Base-by-base conservation (phyloP, 2,888 invertebrate species). In the Blera fallax region DNA sequence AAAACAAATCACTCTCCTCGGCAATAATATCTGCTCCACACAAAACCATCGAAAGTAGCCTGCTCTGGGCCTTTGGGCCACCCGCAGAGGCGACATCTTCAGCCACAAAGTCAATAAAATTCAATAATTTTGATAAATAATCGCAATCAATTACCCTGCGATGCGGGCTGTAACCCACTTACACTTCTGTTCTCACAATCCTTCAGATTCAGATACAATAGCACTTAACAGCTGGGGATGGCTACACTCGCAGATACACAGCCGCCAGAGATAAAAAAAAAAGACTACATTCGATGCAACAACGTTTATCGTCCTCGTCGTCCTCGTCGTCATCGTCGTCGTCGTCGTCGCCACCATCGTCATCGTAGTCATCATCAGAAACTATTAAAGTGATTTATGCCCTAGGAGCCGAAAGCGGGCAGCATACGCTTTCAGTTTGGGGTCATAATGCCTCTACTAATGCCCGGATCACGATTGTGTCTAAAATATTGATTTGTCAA, bases 401-500 rank as follows among this genome's bases (percentile, higher is more conserved):
- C 62, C 58, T 67, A 21, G 65, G 76, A 64, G 27, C 52, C 64
- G 16, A 67, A 54, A 69, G 84, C 74, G 62, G 78, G 56, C 32
- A 65, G 82, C 60, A 56, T 64, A 74, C 73, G 58, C 64, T 62
- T 64, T 24, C 64, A 58, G 79, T 79, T 85, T 85, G 81, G 85
- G 85, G 81, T 81, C 85, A 72, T 81, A 81, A 76, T 72, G 76
- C 81, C 76, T 45, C 67, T 58, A 62, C 67, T 82, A 87, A 87
- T 87, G 78, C 82, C 60, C 78, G 50, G 82, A 87, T 87, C 87
- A 87, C 87, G 87, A 87, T 69, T 82, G 81, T 67, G 77, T 82
- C 87, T 78, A 77, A 85, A 85, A 85, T 87, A 87, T 87, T 87
- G 87, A 87, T 87, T 87, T 82, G 82, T 87, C 87, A 87, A 87